A percentile compares a stretch with the other conserved stretches of the same genome.
Conservation (phyloP, 2,888 invertebrate genomes). For the Sarcophaga caerulescens region DNA sequence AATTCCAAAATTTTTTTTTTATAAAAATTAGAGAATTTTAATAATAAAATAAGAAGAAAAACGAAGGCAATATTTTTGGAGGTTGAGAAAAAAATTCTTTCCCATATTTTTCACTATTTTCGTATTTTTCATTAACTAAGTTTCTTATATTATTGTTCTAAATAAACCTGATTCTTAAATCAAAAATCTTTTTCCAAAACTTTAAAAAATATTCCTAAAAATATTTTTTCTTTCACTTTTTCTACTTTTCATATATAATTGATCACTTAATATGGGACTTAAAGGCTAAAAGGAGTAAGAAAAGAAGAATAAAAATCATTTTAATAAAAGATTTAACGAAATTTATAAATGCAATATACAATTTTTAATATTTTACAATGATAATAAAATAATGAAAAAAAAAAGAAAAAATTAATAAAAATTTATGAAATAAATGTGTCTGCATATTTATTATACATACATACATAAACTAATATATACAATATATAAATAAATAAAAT, state of each 20-base stretch:
- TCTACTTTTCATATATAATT: not conserved
- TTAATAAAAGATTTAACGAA: constrained; percentile 55
- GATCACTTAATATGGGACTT: constrained; percentile 47
- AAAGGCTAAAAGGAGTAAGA: not conserved
- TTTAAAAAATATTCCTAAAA: constrained; percentile 48
- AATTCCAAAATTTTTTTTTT: constrained; percentile 24
- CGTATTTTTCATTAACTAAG: no score
- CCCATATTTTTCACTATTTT: not conserved
- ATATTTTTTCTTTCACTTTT: constrained; percentile 14
- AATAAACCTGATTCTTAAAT: no score
- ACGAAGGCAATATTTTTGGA: constrained; percentile 76
- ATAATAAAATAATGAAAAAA: constrained; percentile 1
- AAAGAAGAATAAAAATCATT: constrained; percentile 10
- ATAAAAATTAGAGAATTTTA: constrained; percentile 55
- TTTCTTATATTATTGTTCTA: no score
- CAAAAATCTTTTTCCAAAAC: constrained; percentile 37
- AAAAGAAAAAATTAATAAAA: constrained; percentile 44
- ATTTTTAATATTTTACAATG: constrained; percentile 65
- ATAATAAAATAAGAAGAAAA: constrained; percentile 13
- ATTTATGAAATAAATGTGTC: constrained; percentile 60
- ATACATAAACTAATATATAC: constrained; percentile 63
- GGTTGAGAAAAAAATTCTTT: constrained; percentile 70
- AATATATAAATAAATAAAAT: no score
- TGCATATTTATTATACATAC: constrained; percentile 65
- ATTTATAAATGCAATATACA: constrained; percentile 65